Conservation (phyloP, 1,140 invertebrate species). For the Cryptotermes secundus region DNA sequence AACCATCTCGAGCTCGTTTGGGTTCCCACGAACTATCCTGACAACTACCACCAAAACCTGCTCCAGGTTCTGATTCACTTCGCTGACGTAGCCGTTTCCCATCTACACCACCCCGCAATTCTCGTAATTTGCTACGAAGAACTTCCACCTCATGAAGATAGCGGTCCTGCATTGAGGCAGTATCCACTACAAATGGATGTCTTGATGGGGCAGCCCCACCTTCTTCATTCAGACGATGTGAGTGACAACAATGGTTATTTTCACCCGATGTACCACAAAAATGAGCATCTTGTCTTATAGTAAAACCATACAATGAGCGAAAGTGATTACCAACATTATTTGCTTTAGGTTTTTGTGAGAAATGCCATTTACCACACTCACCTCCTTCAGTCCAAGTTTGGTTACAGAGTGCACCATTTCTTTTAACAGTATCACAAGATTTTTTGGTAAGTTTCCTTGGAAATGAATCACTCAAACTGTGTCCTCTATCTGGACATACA, state of each 20-base stretch:
- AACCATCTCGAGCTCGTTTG: conserved; percentile 24
- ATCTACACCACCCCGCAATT: conserved; percentile 28
- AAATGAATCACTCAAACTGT: neutral
- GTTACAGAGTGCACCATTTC: neutral
- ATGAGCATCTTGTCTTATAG: neutral
- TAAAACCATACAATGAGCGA: neutral
- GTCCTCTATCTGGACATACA: neutral
- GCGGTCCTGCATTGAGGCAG: neutral
- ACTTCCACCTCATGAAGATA: conserved; percentile 15
- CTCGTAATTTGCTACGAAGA: conserved; percentile 4
- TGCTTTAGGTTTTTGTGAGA: neutral
- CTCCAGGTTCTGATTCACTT: conserved; percentile 31
- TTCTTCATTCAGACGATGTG: neutral
- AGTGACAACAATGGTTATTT: neutral
- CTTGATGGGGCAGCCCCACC: neutral
- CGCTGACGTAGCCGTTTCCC: conserved; percentile 29
- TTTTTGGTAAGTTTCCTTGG: neutral
- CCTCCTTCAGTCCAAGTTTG: neutral
- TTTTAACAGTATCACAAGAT: neutral
- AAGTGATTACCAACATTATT: neutral
- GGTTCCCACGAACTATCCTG: conserved; percentile 21
- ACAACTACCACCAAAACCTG: neutral
- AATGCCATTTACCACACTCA: neutral
- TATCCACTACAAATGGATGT: neutral
- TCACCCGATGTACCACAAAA: neutral